Evolutionary conservation across 2,113 vertebrate species (phyloP), one percentile per base, ranked within the genome.

Genomic region (Gymnocephalus cernua): DNA sequence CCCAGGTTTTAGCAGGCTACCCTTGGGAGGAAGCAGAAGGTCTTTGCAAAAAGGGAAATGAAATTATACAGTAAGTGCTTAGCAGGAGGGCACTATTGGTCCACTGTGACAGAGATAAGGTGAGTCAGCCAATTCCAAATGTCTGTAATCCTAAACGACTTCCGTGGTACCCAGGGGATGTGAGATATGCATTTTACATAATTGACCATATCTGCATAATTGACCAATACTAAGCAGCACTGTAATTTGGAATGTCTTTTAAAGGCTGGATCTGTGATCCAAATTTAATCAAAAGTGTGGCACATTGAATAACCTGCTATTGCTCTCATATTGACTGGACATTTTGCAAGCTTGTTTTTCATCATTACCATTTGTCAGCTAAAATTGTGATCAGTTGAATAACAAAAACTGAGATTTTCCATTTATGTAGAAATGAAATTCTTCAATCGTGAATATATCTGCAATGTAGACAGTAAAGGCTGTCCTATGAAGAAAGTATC

Each of bases 1-100:
- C 27, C 29, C 18, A 51, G 41, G 19, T 53, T 83, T 63, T 64
- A 64, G 29, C 47, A 58, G 61, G 27, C 66, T 72, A 11, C 6
- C 27, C n/a, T 72, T 45, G 9, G 70, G 23, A 47, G 63, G 53
- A 70, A 61, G 47, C 65, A 63, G 10, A 76, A 51, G 72, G 35
- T 86, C 47, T 82, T 63, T 77, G 66, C 69, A 44, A 57, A 23
- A 25, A 51, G 19, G 70, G 50, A 79, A 84, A 88, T 86, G 32
- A 83, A 88, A 91, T 87, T 77, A 70, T 64, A n/a, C n/a, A n/a
- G n/a, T n/a, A 77, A 84, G 76, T 83, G 78, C 82, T 82, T 83
- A 86, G 84, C 85, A 85, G 72, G 67, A 76, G 74, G 57, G 78
- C 47, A 48, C 6, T 87, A 90, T 92, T 84, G 90, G 91, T 91